Evolutionary conservation across 2,888 invertebrate species (phyloP).

Genomic region (Vandiemenella viatica): DNA sequence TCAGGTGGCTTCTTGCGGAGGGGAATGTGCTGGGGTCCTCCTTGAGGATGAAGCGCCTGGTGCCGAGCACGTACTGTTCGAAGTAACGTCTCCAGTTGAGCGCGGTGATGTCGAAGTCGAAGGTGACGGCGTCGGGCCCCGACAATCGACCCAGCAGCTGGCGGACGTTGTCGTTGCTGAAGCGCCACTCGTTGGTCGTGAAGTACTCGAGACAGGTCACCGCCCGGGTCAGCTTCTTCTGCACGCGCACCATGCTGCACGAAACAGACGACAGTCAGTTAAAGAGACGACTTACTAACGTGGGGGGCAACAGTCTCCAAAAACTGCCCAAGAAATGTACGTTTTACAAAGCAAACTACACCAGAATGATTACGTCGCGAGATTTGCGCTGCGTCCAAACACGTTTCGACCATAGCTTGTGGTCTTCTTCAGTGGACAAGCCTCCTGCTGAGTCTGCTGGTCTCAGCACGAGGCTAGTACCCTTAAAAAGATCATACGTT

Average conservation of each 20-base stretch:
- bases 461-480: no score
- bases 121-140: slow-evolving; percentile 27
- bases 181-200: slow-evolving; percentile 37
- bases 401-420: no score
- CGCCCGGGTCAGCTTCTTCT: slow-evolving; percentile 33
- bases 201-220: slow-evolving; percentile 36
- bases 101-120: slow-evolving; percentile 33
- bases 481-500: no score
- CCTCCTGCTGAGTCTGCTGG: no score
- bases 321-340: no score
- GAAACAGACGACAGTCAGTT: slow-evolving; percentile 18
- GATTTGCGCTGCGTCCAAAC: no score
- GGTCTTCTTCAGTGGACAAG: no score
- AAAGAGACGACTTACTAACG: neutral
- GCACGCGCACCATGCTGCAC: slow-evolving; percentile 35
- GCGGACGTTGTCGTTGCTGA: slow-evolving; percentile 28
- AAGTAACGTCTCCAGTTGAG: slow-evolving; percentile 36
- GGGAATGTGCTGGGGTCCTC: slow-evolving; percentile 31
- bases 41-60: slow-evolving; percentile 34
- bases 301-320: neutral
- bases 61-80: slow-evolving; percentile 36
- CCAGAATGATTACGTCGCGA: no score
- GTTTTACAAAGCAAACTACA: no score
- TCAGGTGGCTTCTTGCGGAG: slow-evolving; percentile 26
- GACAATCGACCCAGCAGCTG: slow-evolving; percentile 24